A percentile compares a stretch with the other conserved stretches of the same genome.
phyloP scores from a whole-genome alignment of 2,113 vertebrate genomes.

The Ctenomys sociabilis region DNA sequence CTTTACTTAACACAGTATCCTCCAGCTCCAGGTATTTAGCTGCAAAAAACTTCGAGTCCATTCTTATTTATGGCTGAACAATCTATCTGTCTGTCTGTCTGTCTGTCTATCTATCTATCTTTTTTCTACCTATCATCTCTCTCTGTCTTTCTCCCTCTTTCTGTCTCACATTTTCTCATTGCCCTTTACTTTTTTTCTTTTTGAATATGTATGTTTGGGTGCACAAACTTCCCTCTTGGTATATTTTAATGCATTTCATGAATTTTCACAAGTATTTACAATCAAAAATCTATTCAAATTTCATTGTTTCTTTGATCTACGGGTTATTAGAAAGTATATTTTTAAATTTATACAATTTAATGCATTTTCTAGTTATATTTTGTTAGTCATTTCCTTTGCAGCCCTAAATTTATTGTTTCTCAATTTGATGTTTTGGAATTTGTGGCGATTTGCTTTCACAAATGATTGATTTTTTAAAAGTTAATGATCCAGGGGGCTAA shows the following conservation, averaged over 20 bases:
- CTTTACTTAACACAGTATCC: not conserved
- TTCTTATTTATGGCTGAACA: not conserved
- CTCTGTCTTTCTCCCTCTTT: no score
- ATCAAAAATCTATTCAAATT: conserved; percentile 31
- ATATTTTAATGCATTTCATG: not conserved
- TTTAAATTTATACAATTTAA: conserved; percentile 16
- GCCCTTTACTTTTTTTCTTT: conserved; percentile 41
- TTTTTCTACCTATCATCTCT: no score
- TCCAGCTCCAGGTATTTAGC: not conserved
- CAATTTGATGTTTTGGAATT: conserved; percentile 11
- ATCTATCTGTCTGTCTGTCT: not conserved
- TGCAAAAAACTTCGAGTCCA: not conserved
- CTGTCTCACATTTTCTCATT: not conserved
- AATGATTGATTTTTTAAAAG: conserved; percentile 6
- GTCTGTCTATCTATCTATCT: no score
- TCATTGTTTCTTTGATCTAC: conserved; percentile 32
- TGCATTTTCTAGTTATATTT: conserved; percentile 38
- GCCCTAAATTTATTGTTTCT: not conserved
- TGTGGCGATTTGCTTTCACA: not conserved
- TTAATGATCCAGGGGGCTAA: not conserved
- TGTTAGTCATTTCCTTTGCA: not conserved
- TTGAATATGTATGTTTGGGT: not conserved
- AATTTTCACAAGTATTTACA: conserved; percentile 36
- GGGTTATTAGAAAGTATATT: conserved; percentile 41
- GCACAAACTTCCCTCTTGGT: conserved; percentile 32